Base-by-base conservation (phyloP, 2,888 invertebrate species). In the Phrixothrix hirtus region DNA sequence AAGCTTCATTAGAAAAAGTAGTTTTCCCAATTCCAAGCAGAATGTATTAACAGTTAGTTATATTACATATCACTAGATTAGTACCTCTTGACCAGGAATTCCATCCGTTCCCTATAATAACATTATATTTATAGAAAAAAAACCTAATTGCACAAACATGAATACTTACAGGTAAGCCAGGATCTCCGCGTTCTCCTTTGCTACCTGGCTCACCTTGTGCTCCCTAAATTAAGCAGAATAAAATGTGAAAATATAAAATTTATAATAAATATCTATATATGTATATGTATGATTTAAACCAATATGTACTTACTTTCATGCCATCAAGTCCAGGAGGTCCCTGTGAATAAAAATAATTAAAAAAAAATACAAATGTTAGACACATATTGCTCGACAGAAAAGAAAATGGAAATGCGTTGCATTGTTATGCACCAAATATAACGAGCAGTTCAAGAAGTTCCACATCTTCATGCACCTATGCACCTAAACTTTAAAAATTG, bases 291-390 rank as follows among this genome's bases (percentile, higher is more conserved):
- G 21, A 21, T 7, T 21, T 5, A 7, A 21, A 11, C 39, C 25
- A 31, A 31, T 5, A 78, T 65, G 65, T 71, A 79, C 86, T 85
- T 83, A 93, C 93, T 89, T 94, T 95, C 90, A 94, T 93, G 77
- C 94, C 94, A 81, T 94, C 94, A 77, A 94, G 85, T 77, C 94
- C 94, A 59, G 93, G 89, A 65, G 92, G 89, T 75, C 94, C 94
- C 94, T 94, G 86, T 78, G 78, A 75, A 79, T 77, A 81, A 82
- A 82, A 78, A 70, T 60, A 65, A 65, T 67, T 64, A 68, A 70
- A 68, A 64, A 68, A 70, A 68, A 65, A 55, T 54, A 53, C 50
- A 50, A 61, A 54, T 30, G 30, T 35, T 17, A 43, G 17, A 36
- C 31, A 50, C 34, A 49, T 46, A 32, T 52, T 39, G 44, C 42